A percentile compares a stretch with the other conserved stretches of the same genome.
Conservation (phyloP, 2,888 invertebrate genomes). For the Agapostemon virescens region DNA sequence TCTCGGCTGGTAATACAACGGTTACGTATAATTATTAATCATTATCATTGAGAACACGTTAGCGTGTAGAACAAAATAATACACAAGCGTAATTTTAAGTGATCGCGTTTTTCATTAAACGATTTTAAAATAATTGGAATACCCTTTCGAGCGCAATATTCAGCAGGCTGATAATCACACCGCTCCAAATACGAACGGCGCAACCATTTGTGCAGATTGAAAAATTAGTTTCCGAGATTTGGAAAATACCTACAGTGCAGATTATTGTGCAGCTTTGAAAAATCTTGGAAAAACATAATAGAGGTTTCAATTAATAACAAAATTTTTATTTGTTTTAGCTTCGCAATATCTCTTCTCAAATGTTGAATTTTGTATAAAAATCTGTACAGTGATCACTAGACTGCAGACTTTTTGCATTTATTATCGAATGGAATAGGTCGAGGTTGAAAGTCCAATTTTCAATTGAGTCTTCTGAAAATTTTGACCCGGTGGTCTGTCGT, state of each 20-base stretch:
- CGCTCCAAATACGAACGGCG: no score
- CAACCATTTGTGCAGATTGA: not conserved
- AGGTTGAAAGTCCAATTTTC: no score
- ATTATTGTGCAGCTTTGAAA: not conserved
- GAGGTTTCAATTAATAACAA: no score
- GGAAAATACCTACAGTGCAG: not conserved
- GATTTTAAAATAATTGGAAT: not conserved
- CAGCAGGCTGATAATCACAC: no score
- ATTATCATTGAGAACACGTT: not conserved
- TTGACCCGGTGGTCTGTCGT: no score
- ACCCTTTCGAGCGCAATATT: not conserved
- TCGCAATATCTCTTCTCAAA: no score
- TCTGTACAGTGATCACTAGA: no score
- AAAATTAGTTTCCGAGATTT: not conserved
- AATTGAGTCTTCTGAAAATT: no score
- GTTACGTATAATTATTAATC: not conserved
- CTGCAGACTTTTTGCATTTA: no score
- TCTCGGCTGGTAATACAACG: not conserved
- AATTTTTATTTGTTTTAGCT: no score
- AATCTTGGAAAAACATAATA: not conserved
- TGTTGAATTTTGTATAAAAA: no score
- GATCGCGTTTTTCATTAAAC: not conserved
- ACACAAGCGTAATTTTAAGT: not conserved
- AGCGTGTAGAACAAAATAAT: not conserved
- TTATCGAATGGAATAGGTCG: no score